phyloP scores from a whole-genome alignment of 2,113 vertebrate genomes.

The Andinoacara biseriatus region DNA sequence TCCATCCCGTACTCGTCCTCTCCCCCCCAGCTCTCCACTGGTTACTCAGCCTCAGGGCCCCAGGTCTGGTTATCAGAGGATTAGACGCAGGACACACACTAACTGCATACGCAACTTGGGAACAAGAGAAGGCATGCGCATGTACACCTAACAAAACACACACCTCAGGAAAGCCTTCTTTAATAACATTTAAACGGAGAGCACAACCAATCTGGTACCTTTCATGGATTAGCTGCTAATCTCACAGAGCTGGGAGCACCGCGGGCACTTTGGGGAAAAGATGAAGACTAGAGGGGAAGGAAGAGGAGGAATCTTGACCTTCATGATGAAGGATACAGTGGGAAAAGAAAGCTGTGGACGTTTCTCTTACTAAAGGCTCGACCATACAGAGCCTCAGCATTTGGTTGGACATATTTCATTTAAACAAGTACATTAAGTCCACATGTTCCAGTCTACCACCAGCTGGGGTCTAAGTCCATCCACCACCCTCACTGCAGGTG shows the following conservation, averaged over 20 bases:
- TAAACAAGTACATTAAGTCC: slow-evolving; percentile 30
- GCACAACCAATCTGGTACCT: slow-evolving; percentile 65
- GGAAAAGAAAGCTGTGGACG: slow-evolving; percentile 18
- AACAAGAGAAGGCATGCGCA: slow-evolving; percentile 11
- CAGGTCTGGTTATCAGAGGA: slow-evolving; percentile 70
- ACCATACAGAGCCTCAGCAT: background rate
- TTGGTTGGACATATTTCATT: slow-evolving; percentile 42
- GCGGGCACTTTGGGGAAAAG: slow-evolving; percentile 62
- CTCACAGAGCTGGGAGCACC: slow-evolving; percentile 69
- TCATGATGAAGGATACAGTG: slow-evolving; percentile 66
- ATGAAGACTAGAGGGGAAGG: slow-evolving; percentile 39
- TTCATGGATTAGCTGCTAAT: slow-evolving; percentile 80
- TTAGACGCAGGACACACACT: slow-evolving; percentile 64
- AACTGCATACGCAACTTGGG: slow-evolving; percentile 26
- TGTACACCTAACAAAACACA: slow-evolving; percentile 28
- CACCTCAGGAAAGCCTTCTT: slow-evolving; percentile 68
- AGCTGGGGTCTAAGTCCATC: slow-evolving; percentile 52
- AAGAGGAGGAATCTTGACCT: slow-evolving; percentile 70
- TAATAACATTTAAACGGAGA: slow-evolving; percentile 73
- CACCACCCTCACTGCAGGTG: slow-evolving; percentile 28
- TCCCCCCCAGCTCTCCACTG: background rate
- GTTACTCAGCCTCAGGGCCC: slow-evolving; percentile 37
- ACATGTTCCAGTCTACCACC: slow-evolving; percentile 33
- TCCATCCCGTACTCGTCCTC: slow-evolving; percentile 12
- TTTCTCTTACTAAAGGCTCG: slow-evolving; percentile 21